Base-by-base conservation (phyloP, 2,113 vertebrate species). In the Leucosticte australis region DNA sequence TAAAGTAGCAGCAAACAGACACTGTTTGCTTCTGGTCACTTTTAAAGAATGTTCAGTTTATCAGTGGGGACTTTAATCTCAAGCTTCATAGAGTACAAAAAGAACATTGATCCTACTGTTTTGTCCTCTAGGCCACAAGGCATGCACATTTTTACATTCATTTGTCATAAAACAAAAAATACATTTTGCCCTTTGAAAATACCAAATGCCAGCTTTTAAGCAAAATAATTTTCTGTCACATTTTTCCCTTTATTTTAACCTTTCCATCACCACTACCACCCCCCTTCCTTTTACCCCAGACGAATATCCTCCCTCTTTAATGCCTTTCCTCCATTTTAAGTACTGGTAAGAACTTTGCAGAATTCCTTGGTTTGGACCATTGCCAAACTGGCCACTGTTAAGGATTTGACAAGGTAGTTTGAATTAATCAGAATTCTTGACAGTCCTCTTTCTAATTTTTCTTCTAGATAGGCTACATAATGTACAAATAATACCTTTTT, bases 21-120 rank as follows among this genome's bases (percentile, higher is more conserved):
- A 98, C 96, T 98, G 97, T 98, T 98, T 98, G 98, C 98, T 98
- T 98, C 98, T 97, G 97, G 98, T 98, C 98, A 98, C 96, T 98
- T 98, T 98, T 98, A 98, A 98, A 98, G 97, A 98, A 98, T 98
- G 98, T 98, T 98, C 97, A 97, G 98, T 98, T 98, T 98, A 98
- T 98, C 98, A 98, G 97, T 92, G 80, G 97, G 96, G 97, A 98
- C 98, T 98, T 98, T 98, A 98, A 98, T 98, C 98, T 98, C 97
- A 97, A 97, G 96, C 98, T 98, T 98, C 98, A 98, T 97, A 98
- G 97, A 98, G 97, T 98, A 98, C 98, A 98, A 98, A 98, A 97
- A 97, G 96, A 98, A 97, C 97, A 97, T 96, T 97, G 97, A 98
- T 97, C 97, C 97, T 89, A 89, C 91, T 97, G 94, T 97, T 97